Conservation (phyloP, 2,113 vertebrate genomes). For the Bettongia penicillata region DNA sequence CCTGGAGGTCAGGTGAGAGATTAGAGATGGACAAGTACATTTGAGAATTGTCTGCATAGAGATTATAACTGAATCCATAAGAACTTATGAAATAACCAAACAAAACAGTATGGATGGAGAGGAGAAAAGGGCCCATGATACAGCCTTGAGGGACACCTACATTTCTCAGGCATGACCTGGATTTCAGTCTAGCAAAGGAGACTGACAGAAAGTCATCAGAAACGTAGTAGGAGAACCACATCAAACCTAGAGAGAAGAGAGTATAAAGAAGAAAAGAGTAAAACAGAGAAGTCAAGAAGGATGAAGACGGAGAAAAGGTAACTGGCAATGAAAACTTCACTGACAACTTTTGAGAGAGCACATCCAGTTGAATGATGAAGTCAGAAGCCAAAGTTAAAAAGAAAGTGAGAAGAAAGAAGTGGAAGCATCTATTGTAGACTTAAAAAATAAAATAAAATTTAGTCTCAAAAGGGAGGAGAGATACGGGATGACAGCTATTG, state of each 20-base stretch:
- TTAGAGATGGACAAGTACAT: too few relatives aligned
- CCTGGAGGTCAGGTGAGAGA: too few relatives aligned
- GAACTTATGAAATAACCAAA: background rate
- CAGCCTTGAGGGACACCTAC: background rate
- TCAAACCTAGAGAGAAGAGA: background rate
- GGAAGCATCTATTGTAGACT: too few relatives aligned
- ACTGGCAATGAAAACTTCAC: background rate
- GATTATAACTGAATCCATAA: background rate
- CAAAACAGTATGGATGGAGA: background rate
- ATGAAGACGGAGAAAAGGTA: background rate
- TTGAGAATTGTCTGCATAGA: too few relatives aligned
- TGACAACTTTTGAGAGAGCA: too few relatives aligned
- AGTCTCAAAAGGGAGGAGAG: too few relatives aligned
- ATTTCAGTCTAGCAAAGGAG: background rate
- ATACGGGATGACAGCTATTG: too few relatives aligned
- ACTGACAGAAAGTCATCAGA: background rate
- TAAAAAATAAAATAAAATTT: too few relatives aligned
- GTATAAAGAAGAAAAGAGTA: background rate
- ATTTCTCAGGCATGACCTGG: background rate
- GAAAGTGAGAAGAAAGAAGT: too few relatives aligned
- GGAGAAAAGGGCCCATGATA: background rate
- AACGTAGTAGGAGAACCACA: background rate
- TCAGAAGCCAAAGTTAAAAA: too few relatives aligned
- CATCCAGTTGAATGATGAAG: too few relatives aligned
- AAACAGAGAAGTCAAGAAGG: background rate